Conservation (phyloP, 1,140 invertebrate species). For the Drosophila chauvacae region DNA sequence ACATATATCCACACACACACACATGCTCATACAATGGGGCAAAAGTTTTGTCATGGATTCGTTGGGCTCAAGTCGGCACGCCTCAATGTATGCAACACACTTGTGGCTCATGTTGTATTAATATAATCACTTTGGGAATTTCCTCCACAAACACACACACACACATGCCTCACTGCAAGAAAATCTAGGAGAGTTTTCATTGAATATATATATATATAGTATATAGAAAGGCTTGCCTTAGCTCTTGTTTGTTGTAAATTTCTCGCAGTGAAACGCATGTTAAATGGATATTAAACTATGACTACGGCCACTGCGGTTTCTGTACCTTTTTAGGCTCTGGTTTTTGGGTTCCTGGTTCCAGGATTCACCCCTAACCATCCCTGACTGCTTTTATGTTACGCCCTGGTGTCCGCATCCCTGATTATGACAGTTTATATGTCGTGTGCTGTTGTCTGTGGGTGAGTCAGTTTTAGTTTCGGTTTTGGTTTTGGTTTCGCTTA, state of each 20-base stretch:
- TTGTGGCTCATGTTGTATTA: conserved; percentile 83
- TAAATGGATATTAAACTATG: conserved; percentile 82
- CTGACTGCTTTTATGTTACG: conserved; percentile 34
- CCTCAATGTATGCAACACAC: conserved; percentile 73
- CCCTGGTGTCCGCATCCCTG: conserved; percentile 54
- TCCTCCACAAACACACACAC: conserved; percentile 17
- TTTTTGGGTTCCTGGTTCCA: neutral
- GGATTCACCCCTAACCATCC: neutral
- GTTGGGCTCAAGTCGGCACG: conserved; percentile 50
- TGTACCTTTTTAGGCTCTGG: conserved; percentile 37
- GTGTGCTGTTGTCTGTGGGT: conserved; percentile 13
- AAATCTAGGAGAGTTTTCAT: neutral
- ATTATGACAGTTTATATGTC: conserved; percentile 62
- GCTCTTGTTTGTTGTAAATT: neutral
- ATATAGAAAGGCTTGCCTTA: neutral
- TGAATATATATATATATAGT: neutral
- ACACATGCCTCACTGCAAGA: neutral
- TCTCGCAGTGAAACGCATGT: conserved; percentile 58
- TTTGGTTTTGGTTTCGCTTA: conserved; percentile 25
- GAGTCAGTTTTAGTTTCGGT: conserved; percentile 28
- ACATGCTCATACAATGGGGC: conserved; percentile 3
- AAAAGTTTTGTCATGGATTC: conserved; percentile 68
- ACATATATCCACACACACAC: neutral
- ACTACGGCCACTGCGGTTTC: conserved; percentile 62
- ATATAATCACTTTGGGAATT: conserved; percentile 83